Evolutionary conservation across 2,888 invertebrate species (phyloP).

Genomic region (Bellardia pandia): DNA sequence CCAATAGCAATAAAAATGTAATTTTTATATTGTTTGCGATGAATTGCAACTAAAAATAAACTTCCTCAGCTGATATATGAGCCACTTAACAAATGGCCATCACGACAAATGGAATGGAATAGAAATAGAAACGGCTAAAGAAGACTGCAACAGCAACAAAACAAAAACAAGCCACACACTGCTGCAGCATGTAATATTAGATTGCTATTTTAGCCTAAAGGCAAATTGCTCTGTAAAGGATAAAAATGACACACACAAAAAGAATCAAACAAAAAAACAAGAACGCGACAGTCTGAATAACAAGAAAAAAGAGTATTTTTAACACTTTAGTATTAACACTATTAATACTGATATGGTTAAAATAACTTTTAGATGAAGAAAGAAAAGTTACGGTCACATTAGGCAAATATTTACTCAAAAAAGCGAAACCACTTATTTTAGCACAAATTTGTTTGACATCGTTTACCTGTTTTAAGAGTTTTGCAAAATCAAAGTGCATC

Average conservation of each 20-base stretch:
- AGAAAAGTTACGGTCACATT: too few relatives aligned
- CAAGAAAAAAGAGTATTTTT: constrained; percentile 1
- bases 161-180: constrained; percentile 26
- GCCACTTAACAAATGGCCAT: constrained; percentile 51
- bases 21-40: constrained; percentile 34
- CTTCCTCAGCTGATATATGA: constrained; percentile 25
- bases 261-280: background rate
- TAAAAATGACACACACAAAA: too few relatives aligned
- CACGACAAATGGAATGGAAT: constrained; percentile 1
- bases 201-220: constrained; percentile 56
- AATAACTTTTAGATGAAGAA: too few relatives aligned
- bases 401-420: too few relatives aligned
- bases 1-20: constrained; percentile 46
- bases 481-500: too few relatives aligned
- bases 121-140: constrained; percentile 26
- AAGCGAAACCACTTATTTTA: too few relatives aligned
- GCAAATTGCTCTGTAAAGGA: constrained; percentile 1
- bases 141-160: constrained; percentile 1
- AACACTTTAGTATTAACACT: constrained; percentile 12
- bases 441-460: too few relatives aligned
- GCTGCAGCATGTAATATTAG: constrained; percentile 43
- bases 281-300: background rate
- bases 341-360: too few relatives aligned
- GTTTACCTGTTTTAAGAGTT: too few relatives aligned
- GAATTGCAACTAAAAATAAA: constrained; percentile 44